phyloP scores from a whole-genome alignment of 2,888 invertebrate species.

The Phengaris arion region DNA sequence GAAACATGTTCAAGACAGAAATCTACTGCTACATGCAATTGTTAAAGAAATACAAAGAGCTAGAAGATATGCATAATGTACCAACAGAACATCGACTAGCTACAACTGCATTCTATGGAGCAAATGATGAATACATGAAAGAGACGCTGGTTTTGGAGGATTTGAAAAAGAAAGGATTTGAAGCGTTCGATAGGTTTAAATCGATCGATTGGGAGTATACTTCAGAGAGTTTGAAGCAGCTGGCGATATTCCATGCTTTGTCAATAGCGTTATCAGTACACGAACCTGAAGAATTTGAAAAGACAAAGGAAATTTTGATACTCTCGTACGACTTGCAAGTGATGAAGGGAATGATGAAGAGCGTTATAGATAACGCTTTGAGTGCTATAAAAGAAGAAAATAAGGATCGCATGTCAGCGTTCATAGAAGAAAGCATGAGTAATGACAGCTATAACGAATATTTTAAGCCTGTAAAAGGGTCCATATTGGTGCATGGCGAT shows the following conservation, averaged over 20 bases:
- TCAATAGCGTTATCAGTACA: conserved; percentile 49
- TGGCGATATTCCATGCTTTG: conserved; percentile 54
- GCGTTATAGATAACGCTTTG: conserved; percentile 36
- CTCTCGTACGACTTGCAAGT: conserved; percentile 30
- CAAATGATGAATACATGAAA: conserved; percentile 34
- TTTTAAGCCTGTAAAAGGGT: conserved; percentile 38
- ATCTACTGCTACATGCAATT: conserved; percentile 42
- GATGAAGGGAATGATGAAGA: conserved; percentile 34
- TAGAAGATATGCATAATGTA: conserved; percentile 42
- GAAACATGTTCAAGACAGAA: conserved; percentile 41
- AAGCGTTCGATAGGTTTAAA: conserved; percentile 42
- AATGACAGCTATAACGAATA: conserved; percentile 37
- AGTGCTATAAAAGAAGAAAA: conserved; percentile 44
- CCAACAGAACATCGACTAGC: conserved; percentile 42
- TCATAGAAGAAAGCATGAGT: conserved; percentile 34
- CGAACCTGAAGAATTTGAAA: conserved; percentile 45
- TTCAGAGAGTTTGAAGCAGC: conserved; percentile 41
- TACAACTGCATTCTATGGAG: conserved; percentile 42
- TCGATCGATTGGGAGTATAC: conserved; percentile 49
- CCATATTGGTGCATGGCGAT: conserved; percentile 42
- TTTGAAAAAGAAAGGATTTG: conserved; percentile 42
- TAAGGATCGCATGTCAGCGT: conserved; percentile 42
- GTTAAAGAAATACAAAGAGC: conserved; percentile 37
- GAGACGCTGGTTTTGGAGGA: conserved; percentile 47
- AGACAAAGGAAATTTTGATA: conserved; percentile 24